These are phyloP conservation scores for Caenorhabditis latens DNA, from an alignment of 1,140 invertebrate species.

Conservation along the genomic window DNA sequence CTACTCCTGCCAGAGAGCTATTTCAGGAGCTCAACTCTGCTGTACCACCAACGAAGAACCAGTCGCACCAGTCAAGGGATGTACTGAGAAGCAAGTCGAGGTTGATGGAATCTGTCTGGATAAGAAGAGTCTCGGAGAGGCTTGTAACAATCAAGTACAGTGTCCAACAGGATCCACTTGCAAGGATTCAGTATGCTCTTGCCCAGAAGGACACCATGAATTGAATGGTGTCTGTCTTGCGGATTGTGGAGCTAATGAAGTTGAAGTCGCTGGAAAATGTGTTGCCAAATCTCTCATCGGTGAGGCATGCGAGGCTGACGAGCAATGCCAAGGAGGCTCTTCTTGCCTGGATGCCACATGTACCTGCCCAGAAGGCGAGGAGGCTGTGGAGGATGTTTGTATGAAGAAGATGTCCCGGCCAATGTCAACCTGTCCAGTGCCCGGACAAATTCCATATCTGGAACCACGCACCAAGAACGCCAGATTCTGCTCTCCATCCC, in stretches of 20 bases:
- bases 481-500: slow-evolving; percentile 70
- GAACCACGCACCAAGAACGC: slow-evolving; percentile 71
- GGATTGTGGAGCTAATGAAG: slow-evolving; percentile 61
- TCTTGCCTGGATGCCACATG: slow-evolving; percentile 69
- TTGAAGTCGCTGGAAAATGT: slow-evolving; percentile 64
- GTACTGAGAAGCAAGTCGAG: slow-evolving; percentile 74
- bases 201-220: slow-evolving; percentile 66
- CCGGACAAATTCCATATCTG: slow-evolving; percentile 72
- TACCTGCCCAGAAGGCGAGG: slow-evolving; percentile 71
- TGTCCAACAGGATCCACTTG: slow-evolving; percentile 71
- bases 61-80: slow-evolving; percentile 65
- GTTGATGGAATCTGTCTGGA: slow-evolving; percentile 76
- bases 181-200: slow-evolving; percentile 73
- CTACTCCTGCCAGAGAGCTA: slow-evolving; percentile 75
- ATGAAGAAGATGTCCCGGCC: slow-evolving; percentile 62
- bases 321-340: slow-evolving; percentile 74
- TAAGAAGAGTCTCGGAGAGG: slow-evolving; percentile 67
- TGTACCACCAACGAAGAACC: slow-evolving; percentile 71
- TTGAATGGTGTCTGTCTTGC: slow-evolving; percentile 66
- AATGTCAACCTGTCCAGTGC: slow-evolving; percentile 67
- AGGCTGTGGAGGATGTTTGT: slow-evolving; percentile 68
- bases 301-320: slow-evolving; percentile 70
- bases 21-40: slow-evolving; percentile 74
- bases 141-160: slow-evolving; percentile 72
- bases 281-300: slow-evolving; percentile 61